Evolutionary conservation across 2,113 vertebrate species (phyloP).

Genomic region (Hydropotes inermis): DNA sequence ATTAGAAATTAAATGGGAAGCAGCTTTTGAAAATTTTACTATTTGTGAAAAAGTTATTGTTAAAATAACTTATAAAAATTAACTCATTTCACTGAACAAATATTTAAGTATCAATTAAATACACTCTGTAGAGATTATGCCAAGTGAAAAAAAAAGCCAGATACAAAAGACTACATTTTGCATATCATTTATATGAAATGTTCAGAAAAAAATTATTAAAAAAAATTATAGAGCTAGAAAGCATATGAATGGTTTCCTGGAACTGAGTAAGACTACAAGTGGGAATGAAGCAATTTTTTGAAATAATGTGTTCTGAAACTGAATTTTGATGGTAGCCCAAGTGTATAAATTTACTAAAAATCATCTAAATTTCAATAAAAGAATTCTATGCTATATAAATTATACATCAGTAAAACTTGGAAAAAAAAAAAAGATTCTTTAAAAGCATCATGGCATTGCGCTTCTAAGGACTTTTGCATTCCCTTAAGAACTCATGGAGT

Average conservation of each 20-base stretch:
- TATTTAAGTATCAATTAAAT: background rate
- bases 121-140: background rate
- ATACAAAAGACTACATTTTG: background rate
- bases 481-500: background rate
- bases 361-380: background rate
- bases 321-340: background rate
- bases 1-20: background rate
- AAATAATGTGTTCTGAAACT: background rate
- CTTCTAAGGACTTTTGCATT: background rate
- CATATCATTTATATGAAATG: background rate
- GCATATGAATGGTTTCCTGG: background rate
- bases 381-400: background rate
- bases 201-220: background rate
- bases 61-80: background rate
- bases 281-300: background rate
- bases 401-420: background rate
- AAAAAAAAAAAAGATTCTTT: background rate
- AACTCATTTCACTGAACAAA: background rate
- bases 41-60: background rate
- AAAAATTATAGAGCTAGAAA: background rate
- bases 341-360: background rate
- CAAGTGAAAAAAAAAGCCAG: background rate
- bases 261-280: background rate
- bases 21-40: background rate
- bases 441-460: background rate